Evolutionary conservation across 2,113 vertebrate genomes (phyloP).

Genomic region (Charadrius vociferus): DNA sequence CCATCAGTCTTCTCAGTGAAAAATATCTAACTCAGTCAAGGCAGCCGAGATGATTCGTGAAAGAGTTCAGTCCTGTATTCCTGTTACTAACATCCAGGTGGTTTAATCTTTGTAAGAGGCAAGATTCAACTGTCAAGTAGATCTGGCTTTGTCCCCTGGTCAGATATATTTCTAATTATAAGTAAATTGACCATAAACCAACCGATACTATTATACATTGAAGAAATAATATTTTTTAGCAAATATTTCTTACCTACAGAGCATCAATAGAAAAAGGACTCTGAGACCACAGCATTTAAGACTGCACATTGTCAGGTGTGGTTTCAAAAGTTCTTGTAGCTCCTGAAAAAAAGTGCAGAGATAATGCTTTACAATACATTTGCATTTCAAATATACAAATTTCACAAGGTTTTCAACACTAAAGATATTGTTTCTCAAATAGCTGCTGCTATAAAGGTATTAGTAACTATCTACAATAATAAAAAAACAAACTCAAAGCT

Average conservation of each 20-base stretch:
- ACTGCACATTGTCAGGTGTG: constrained; percentile 15
- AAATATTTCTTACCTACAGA: constrained; percentile 51
- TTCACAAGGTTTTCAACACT: background rate
- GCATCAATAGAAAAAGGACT: constrained; percentile 25
- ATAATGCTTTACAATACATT: background rate
- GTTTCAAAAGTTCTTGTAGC: background rate
- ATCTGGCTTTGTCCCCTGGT: background rate
- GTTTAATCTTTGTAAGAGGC: background rate
- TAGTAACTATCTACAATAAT: background rate
- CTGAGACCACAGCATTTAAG: background rate
- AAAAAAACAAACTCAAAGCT: background rate
- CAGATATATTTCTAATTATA: background rate
- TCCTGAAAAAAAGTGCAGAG: background rate
- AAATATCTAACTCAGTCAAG: background rate
- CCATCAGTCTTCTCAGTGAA: background rate
- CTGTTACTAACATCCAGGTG: background rate
- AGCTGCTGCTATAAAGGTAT: background rate
- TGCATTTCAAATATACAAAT: background rate
- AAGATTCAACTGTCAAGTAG: background rate
- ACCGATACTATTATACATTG: background rate
- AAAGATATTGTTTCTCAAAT: background rate
- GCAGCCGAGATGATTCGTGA: background rate
- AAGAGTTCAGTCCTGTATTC: background rate
- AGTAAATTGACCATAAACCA: background rate
- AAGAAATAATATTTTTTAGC: background rate